A percentile compares a stretch with the other conserved stretches of the same genome.
These are phyloP conservation scores for Lepus americanus DNA, from an alignment of 2,113 vertebrate genomes.

Conservation along the genomic window DNA sequence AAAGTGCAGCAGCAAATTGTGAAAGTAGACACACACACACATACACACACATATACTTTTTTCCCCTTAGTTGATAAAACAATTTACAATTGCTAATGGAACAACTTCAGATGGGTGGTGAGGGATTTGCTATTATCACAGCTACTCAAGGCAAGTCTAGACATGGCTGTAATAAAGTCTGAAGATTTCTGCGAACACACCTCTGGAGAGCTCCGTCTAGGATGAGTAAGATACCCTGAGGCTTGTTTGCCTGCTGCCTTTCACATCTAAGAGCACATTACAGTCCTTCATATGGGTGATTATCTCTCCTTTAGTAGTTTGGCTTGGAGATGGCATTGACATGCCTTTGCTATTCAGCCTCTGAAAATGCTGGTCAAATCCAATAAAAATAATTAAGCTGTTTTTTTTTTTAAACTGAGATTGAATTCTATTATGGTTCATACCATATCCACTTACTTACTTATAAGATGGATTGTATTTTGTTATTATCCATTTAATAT, in stretches of 20 bases:
- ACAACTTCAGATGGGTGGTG: slow-evolving; percentile 62
- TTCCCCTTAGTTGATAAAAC: slow-evolving; percentile 34
- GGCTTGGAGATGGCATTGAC: not conserved
- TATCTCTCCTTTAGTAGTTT: not conserved
- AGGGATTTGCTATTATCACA: slow-evolving; percentile 68
- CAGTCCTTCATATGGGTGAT: not conserved
- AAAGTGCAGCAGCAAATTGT: not conserved
- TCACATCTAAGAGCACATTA: not conserved
- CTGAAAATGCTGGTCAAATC: slow-evolving; percentile 4
- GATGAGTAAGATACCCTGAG: not conserved
- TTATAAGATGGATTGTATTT: not conserved
- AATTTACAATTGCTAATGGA: slow-evolving; percentile 66
- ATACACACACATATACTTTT: not conserved
- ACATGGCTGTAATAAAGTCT: slow-evolving; percentile 34
- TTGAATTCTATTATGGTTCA: not conserved
- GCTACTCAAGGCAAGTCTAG: slow-evolving; percentile 65
- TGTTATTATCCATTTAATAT: not conserved
- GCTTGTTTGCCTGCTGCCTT: not conserved
- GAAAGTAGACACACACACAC: not conserved
- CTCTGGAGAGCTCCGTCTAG: slow-evolving; percentile 2
- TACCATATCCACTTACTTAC: not conserved
- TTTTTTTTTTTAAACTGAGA: not conserved
- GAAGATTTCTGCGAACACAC: slow-evolving; percentile 53
- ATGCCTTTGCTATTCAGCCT: not conserved
- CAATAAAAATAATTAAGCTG: slow-evolving; percentile 29